These are phyloP conservation scores for Picus viridis DNA, from an alignment of 2,797 vertebrate genomes.

Conservation along the genomic window DNA sequence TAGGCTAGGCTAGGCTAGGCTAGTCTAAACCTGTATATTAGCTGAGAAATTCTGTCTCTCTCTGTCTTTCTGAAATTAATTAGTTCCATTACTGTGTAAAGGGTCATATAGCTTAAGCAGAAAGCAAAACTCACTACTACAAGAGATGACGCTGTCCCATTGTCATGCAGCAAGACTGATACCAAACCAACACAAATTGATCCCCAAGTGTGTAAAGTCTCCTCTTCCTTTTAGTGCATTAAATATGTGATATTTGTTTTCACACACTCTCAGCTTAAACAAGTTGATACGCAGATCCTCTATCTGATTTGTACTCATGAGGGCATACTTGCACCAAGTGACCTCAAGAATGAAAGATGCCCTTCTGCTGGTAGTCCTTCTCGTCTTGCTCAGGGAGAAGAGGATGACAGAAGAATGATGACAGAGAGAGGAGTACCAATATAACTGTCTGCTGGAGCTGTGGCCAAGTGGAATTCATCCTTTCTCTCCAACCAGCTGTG, in stretches of 20 bases:
- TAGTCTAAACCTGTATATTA: neutral
- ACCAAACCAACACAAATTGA: neutral
- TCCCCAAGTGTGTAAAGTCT: rapidly evolving
- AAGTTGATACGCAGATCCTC: neutral
- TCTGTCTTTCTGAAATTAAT: neutral
- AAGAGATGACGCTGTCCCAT: neutral
- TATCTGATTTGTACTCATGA: neutral
- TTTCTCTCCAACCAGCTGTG: neutral
- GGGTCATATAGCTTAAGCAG: neutral
- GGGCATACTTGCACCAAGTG: neutral
- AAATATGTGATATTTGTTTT: neutral
- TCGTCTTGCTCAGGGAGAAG: neutral
- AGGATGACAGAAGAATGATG: neutral
- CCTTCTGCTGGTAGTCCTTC: neutral
- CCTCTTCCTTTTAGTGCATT: neutral
- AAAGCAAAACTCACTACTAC: neutral
- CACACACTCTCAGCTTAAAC: neutral
- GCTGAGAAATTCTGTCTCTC: neutral
- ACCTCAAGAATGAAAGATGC: neutral
- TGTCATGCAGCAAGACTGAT: neutral
- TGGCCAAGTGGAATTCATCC: neutral
- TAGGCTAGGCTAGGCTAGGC: no score
- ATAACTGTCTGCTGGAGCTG: neutral
- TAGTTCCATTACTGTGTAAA: neutral
- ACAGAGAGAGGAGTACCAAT: neutral